Evolutionary conservation across 2,888 invertebrate species (phyloP).

Genomic region (Nymphalis c-album): DNA sequence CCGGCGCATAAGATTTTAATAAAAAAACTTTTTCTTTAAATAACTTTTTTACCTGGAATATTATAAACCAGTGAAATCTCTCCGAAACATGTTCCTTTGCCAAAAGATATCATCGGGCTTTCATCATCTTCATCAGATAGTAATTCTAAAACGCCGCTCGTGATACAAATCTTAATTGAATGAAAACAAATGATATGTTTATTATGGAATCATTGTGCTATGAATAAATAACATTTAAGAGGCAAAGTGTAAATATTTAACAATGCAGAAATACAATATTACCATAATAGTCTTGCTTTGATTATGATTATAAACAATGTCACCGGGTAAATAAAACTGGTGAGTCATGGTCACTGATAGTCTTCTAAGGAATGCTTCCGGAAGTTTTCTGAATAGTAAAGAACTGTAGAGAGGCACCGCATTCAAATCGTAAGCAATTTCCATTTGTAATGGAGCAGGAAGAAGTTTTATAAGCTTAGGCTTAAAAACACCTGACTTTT

Average conservation of each 20-base stretch:
- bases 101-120: constrained; percentile 78
- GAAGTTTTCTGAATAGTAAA: constrained; percentile 75
- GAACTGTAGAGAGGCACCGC: constrained; percentile 77
- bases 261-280: constrained; percentile 41
- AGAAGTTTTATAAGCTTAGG: constrained; percentile 66
- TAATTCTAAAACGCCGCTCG: constrained; percentile 73
- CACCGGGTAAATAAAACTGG: constrained; percentile 78
- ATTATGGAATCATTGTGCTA: constrained; percentile 23
- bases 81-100: constrained; percentile 77
- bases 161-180: constrained; percentile 68
- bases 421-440: constrained; percentile 77
- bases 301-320: constrained; percentile 75
- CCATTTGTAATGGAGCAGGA: constrained; percentile 76
- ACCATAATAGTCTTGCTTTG: constrained; percentile 80
- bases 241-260: constrained; percentile 39
- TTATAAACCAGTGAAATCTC: constrained; percentile 77
- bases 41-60: constrained; percentile 60
- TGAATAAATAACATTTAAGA: constrained; percentile 33
- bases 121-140: constrained; percentile 79
- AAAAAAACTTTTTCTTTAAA: constrained; percentile 19
- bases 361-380: constrained; percentile 77
- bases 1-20: constrained; percentile 11
- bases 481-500: constrained; percentile 76
- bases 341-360: constrained; percentile 76
- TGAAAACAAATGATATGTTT: constrained; percentile 25